Base-by-base conservation (phyloP, 1,140 invertebrate genomes). In the Diplogasteroides magnus region DNA sequence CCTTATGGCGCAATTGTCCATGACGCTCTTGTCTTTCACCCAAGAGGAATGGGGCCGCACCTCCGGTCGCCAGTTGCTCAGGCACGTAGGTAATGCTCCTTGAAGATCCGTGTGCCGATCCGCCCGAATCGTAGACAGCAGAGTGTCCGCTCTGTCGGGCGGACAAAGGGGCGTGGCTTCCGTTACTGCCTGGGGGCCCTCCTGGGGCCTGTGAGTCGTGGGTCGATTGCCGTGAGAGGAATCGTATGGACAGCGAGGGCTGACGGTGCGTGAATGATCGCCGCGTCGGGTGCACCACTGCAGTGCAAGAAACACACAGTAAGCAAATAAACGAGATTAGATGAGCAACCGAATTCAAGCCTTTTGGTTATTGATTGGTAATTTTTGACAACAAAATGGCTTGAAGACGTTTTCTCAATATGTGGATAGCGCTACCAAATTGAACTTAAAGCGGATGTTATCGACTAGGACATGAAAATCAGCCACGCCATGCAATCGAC, bases 171-270 rank as follows among this genome's bases (percentile, higher is more conserved):
- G 37, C 19, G 37, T 48, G 37, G n/a, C n/a, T 11, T 48, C 6
- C 37, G 37, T 19, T 48, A 19, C 37, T 6, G 37, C 6, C 37
- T 6, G 6, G 37, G 37, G 6, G 37, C 37, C 37, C 37, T 6
- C 37, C 66, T 11, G 64, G 58, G 1, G 67, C 48, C 1, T 28
- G 59, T 11, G 67, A 64, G 32, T 72, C 70, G 37, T 67, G 70
- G 19, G 64, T 67, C 29, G 69, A 71, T 27, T 71, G 69, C 3
- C 70, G 64, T 0, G 70, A 67, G 11, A 72, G 63, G 2, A 72
- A 60, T n/a, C 70, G 70, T 26, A 68, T 65, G 15, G 64, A 68
- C 2, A 72, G 60, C 1, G 70, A 72, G 11, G 70, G 70, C 2
- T 64, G 64, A 57, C 70, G 70, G 2, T 59, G 60, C 28, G 65